Conservation (phyloP, 2,797 vertebrate genomes). For the Lophius americanus region DNA sequence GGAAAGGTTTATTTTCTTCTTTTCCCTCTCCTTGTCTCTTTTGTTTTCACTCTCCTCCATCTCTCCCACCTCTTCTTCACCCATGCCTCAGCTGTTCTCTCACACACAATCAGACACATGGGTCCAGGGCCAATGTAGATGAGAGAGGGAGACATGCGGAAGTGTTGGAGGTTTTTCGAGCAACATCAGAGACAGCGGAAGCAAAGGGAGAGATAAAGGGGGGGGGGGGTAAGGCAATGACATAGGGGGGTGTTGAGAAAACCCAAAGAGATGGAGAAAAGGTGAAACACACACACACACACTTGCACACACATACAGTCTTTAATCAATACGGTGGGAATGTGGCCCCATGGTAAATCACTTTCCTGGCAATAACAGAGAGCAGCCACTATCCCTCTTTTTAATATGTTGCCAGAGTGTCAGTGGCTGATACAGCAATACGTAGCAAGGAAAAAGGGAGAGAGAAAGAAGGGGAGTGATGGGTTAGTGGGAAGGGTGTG, state of each 20-base stretch:
- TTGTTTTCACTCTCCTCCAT: slow-evolving; percentile 22
- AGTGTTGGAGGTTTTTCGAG: slow-evolving; percentile 45
- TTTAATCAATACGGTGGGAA: slow-evolving; percentile 76
- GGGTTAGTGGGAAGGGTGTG: slow-evolving; percentile 13
- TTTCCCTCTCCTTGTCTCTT: slow-evolving; percentile 21
- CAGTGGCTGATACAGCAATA: slow-evolving; percentile 62
- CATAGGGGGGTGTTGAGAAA: slow-evolving; percentile 57
- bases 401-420: slow-evolving; percentile 73
- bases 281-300: slow-evolving; percentile 44
- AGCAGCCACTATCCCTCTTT: slow-evolving; percentile 69
- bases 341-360: slow-evolving; percentile 73
- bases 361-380: slow-evolving; percentile 73
- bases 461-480: slow-evolving; percentile 20
- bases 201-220: slow-evolving; percentile 61
- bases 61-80: neutral
- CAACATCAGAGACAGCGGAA: slow-evolving; percentile 57
- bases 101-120: slow-evolving; percentile 51
- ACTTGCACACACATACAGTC: slow-evolving; percentile 44
- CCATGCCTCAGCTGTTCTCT: slow-evolving; percentile 44
- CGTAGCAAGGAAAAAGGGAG: slow-evolving; percentile 36
- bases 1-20: slow-evolving; percentile 2
- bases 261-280: slow-evolving; percentile 50
- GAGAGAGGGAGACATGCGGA: slow-evolving; percentile 23
- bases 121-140: slow-evolving; percentile 36
- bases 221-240: slow-evolving; percentile 28